Conservation (phyloP, 2,888 invertebrate species). For the Rutpela maculata region DNA sequence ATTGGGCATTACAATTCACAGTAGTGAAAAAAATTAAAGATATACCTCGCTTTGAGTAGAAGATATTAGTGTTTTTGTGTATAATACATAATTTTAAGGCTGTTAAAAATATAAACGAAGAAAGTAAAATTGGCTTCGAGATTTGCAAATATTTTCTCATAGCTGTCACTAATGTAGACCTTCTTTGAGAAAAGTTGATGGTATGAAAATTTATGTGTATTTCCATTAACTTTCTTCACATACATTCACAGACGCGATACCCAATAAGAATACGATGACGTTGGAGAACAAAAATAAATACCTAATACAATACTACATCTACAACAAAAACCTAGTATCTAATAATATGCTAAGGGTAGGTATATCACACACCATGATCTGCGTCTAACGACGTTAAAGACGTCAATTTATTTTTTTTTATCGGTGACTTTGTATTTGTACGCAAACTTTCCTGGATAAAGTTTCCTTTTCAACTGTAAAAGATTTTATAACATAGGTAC, state of each 20-base stretch:
- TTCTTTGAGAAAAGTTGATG: not conserved
- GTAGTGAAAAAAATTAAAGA: not conserved
- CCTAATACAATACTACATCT: constrained; percentile 1
- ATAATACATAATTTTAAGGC: too few species aligned
- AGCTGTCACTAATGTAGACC: not conserved
- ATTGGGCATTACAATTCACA: not conserved
- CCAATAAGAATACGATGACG: not conserved
- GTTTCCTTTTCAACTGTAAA: constrained; percentile 30
- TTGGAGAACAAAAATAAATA: constrained; percentile 13
- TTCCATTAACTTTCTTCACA: not conserved
- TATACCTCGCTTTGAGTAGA: too few species aligned
- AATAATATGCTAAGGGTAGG: constrained; percentile 1
- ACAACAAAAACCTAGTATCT: not conserved
- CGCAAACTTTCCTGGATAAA: constrained; percentile 7
- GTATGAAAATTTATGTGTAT: not conserved
- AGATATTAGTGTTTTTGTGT: too few species aligned
- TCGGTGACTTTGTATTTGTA: constrained; percentile 17
- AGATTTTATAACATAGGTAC: not conserved
- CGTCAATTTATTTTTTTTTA: not conserved
- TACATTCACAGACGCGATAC: not conserved
- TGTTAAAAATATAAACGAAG: too few species aligned
- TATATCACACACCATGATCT: not conserved
- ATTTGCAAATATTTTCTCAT: too few species aligned
- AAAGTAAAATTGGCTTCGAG: too few species aligned
- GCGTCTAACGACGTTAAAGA: not conserved